A percentile compares a stretch with the other conserved stretches of the same genome.
Conservation (phyloP, 2,113 vertebrate species). For the Mesocricetus auratus region DNA sequence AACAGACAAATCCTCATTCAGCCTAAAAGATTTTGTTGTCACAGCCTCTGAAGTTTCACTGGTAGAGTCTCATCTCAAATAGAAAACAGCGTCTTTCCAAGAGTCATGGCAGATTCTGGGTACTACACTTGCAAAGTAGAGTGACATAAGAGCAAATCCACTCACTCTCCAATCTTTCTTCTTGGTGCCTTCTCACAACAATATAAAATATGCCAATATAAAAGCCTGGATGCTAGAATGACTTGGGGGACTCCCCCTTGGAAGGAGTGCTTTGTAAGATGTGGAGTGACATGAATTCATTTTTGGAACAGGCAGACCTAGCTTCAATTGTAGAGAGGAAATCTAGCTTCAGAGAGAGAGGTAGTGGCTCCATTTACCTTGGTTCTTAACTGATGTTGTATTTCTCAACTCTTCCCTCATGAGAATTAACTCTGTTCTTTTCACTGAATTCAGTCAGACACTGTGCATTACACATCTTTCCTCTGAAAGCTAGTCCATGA, state of each 20-base stretch:
- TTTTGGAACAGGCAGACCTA: background rate
- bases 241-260: background rate
- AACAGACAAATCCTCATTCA: background rate
- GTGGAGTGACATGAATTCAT: background rate
- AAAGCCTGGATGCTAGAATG: background rate
- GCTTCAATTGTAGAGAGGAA: background rate
- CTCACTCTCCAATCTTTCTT: background rate
- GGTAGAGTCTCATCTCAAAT: background rate
- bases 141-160: background rate
- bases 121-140: background rate
- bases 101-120: background rate
- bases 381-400: background rate
- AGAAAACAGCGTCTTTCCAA: background rate
- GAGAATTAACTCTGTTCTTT: background rate
- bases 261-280: background rate
- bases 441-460: background rate
- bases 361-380: background rate
- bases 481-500: background rate
- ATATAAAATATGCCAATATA: background rate
- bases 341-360: background rate
- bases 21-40: background rate
- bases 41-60: background rate
- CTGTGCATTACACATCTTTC: background rate
- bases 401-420: background rate
- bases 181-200: background rate